Conservation (phyloP, 2,888 invertebrate species). For the Anoplius nigerrimus region DNA sequence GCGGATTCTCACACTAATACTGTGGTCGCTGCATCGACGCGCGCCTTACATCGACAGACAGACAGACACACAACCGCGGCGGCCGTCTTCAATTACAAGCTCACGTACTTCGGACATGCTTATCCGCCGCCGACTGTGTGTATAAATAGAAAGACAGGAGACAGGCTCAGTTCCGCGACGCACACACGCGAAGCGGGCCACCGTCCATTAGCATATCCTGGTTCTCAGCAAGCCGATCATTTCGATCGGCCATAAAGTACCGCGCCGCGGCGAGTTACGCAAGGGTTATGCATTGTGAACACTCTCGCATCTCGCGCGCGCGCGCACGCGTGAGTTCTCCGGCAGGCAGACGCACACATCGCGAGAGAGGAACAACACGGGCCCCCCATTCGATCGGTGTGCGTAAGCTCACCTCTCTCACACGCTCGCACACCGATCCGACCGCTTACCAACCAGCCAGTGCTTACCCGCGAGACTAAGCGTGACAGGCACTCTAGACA, state of each 20-base stretch:
- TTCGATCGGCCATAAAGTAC: conserved; percentile 45
- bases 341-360: no score
- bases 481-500: conserved; percentile 1
- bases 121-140: background rate
- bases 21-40: no score
- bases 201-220: conserved; percentile 48
- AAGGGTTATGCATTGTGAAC: conserved; percentile 42
- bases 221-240: conserved; percentile 41
- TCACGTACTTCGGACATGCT: no score
- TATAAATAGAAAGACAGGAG: conserved; percentile 2
- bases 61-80: no score
- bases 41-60: no score
- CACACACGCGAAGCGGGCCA: background rate
- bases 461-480: background rate
- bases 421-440: background rate
- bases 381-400: background rate
- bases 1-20: background rate
- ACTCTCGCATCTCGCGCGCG: background rate
- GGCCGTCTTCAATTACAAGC: no score
- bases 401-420: no score
- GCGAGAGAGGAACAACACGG: no score
- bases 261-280: conserved; percentile 43
- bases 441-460: background rate
- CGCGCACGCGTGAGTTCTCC: background rate
- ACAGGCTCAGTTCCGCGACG: no score